Base-by-base conservation (phyloP, 2,888 invertebrate genomes). In the Polietes domitor region DNA sequence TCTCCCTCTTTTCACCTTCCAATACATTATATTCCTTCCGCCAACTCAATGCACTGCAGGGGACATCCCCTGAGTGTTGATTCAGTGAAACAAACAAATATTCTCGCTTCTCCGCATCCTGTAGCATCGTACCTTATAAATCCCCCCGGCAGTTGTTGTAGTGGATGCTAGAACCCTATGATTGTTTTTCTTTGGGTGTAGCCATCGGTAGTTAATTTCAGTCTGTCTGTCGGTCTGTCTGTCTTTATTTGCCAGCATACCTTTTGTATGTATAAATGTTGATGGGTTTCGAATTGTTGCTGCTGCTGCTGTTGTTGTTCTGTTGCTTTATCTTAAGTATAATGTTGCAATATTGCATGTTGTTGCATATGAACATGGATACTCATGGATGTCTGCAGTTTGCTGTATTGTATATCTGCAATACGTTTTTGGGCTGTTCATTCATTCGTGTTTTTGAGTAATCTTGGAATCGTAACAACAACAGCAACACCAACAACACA, bases 331-430 rank as follows among this genome's bases (percentile, higher is more conserved):
- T 84, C 84, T 84, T 41, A 24, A 68, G 53, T 77, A 75, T 81
- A 78, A 84, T 84, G 81, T 84, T 84, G 84, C 84, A 84, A 84
- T 78, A 84, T 78, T 81, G 84, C 84, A 84, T 84, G 81, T 72
- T 78, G 72, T 43, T 70, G 77, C 77, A 65, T n/a, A 71, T 24
- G 58, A 17, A 63, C 24, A 43, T 41, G 12, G 21, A 19, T 21
- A 19, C 19, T 26, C 55, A 0, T 50, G 21, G 7, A 15, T 7
- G 24, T 53, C 10, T 1, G 15, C 10, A 19, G 24, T 58, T 61
- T 26, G 28, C n/a, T 61, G 21, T 32, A n/a, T 28, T 68, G 68
- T 65, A 24, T 50, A 68, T 80, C 28, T 80, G 80, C 72, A 83
- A 72, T 77, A 65, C 2, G 61, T 80, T 61, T 79, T 75, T 63